These are phyloP conservation scores for Apteryx mantelli DNA, from an alignment of 2,113 vertebrate species.

Conservation along the genomic window DNA sequence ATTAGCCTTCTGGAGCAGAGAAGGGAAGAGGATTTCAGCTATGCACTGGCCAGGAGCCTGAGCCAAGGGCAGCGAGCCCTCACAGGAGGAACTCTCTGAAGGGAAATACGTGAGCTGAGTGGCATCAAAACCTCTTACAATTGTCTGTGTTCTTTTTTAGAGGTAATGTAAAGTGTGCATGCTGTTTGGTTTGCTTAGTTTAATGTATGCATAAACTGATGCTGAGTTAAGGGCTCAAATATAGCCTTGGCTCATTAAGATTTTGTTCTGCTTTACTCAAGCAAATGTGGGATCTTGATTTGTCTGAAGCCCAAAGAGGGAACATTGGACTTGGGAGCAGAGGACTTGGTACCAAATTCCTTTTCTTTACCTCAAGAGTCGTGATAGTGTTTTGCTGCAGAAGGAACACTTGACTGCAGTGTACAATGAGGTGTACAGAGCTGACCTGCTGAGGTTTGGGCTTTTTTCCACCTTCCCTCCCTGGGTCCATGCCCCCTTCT, in stretches of 20 bases:
- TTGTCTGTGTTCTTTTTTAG: not conserved
- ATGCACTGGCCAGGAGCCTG: fast-evolving
- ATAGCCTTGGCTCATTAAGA: not conserved
- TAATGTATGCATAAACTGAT: not conserved
- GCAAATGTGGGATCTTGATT: not conserved
- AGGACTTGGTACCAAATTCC: not conserved
- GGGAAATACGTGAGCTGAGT: fast-evolving
- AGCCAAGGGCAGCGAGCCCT: not conserved
- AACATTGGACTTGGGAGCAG: not conserved
- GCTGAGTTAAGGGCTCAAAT: not conserved
- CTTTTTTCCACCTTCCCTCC: not conserved
- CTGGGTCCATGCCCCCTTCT: not conserved
- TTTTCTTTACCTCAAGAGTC: not conserved
- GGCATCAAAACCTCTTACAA: not conserved
- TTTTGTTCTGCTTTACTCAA: not conserved
- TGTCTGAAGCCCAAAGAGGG: not conserved
- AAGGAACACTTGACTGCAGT: too few species aligned
- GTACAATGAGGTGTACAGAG: too few species aligned
- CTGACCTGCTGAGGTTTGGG: not conserved
- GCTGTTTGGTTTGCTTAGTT: not conserved
- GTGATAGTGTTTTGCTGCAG: too few species aligned
- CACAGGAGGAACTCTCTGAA: not conserved
- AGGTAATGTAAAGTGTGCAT: not conserved
- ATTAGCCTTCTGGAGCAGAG: not conserved
- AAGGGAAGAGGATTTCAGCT: not conserved